A percentile compares a stretch with the other conserved stretches of the same genome.
These are phyloP conservation scores for Manis crassicaudata DNA, from an alignment of 2,797 vertebrate genomes.

Conservation along the genomic window DNA sequence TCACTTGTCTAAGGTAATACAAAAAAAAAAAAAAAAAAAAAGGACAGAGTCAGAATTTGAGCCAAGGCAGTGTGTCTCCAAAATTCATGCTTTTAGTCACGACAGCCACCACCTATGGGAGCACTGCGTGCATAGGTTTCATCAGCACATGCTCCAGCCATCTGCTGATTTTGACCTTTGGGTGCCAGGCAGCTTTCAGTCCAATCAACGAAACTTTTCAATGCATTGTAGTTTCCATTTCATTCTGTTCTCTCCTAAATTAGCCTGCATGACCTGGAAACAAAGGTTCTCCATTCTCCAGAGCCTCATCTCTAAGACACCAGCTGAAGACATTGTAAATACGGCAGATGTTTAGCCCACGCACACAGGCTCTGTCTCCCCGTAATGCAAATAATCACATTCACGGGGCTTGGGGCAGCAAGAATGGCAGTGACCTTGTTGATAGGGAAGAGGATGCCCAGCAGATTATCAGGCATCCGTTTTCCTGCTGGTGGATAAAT, in stretches of 20 bases:
- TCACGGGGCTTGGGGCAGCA: neutral
- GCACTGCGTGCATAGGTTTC: neutral
- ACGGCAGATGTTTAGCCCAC: neutral
- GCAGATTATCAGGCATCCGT: slow-evolving; percentile 68
- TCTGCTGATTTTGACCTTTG: neutral
- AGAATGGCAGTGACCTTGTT: slow-evolving; percentile 44
- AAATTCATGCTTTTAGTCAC: neutral
- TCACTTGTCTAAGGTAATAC: neutral
- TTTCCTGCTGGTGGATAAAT: slow-evolving; percentile 70
- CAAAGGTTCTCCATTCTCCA: neutral
- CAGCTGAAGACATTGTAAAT: neutral
- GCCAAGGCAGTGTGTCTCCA: neutral
- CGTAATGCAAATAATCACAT: slow-evolving; percentile 21
- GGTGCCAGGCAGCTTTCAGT: neutral
- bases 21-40: neutral
- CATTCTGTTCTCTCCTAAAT: neutral
- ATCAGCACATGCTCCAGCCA: no score
- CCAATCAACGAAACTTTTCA: neutral
- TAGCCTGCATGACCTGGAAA: neutral
- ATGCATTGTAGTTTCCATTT: neutral
- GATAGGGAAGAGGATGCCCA: slow-evolving; percentile 53
- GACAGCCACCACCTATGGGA: no score
- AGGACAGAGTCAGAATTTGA: neutral
- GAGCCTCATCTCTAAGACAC: neutral
- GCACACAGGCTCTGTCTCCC: neutral